phyloP scores from a whole-genome alignment of 2,797 vertebrate species.

The Anguilla megastoma region DNA sequence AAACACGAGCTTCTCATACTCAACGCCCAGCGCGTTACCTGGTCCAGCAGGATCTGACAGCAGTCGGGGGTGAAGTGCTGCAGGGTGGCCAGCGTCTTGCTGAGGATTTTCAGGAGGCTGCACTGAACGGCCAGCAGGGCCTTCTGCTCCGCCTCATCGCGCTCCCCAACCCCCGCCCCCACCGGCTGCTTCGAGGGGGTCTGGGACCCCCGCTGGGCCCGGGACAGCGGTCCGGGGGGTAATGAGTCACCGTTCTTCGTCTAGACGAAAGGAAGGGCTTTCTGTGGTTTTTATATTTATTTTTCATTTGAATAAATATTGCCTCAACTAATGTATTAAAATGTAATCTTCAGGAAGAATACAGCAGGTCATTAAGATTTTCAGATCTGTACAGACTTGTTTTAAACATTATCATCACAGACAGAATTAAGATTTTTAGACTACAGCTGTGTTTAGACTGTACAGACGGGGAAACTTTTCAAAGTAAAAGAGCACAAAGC shows the following conservation, averaged over 20 bases:
- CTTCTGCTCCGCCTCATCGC: constrained; percentile 85
- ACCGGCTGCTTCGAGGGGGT: constrained; percentile 70
- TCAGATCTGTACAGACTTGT: neutral
- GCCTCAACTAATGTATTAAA: neutral
- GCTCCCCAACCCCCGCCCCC: constrained; percentile 67
- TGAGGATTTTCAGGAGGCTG: constrained; percentile 94
- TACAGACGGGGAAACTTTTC: neutral
- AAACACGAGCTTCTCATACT: neutral
- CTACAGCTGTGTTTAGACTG: too few species aligned
- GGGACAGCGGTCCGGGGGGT: constrained; percentile 74
- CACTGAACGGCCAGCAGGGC: constrained; percentile 88
- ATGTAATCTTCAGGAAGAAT: neutral
- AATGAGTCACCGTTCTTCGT: constrained; percentile 87
- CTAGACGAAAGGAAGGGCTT: constrained; percentile 57
- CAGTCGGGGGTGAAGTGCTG: constrained; percentile 95
- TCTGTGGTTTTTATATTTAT: neutral
- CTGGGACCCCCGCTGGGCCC: constrained; percentile 72
- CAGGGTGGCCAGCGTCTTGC: constrained; percentile 89
- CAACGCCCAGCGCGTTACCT: constrained; percentile 68
- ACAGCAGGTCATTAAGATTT: neutral
- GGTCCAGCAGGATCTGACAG: constrained; percentile 95
- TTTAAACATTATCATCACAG: neutral
- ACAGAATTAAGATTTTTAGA: too few species aligned
- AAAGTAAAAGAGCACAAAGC: neutral
- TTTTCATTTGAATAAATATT: neutral